Evolutionary conservation across 2,888 invertebrate genomes (phyloP).

Genomic region (Microplitis deprimator): DNA sequence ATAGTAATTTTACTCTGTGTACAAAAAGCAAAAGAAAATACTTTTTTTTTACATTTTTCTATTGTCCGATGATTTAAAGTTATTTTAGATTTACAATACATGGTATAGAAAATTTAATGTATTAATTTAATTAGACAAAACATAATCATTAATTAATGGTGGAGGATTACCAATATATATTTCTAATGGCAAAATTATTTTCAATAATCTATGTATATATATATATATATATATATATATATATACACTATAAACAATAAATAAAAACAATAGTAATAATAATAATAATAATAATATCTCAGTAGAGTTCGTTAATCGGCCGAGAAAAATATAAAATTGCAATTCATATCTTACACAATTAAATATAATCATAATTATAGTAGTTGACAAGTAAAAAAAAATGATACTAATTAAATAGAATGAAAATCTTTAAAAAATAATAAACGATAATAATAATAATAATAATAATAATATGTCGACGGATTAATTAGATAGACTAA

Average conservation of each 20-base stretch:
- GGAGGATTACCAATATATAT: constrained; percentile 17
- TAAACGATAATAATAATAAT: neutral
- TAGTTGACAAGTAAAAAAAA: neutral
- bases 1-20: neutral
- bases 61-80: constrained; percentile 18
- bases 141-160: constrained; percentile 4
- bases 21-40: neutral
- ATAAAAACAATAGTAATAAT: too few relatives aligned
- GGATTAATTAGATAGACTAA: constrained; percentile 31
- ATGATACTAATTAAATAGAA: too few relatives aligned
- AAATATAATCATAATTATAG: constrained; percentile 15
- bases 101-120: neutral
- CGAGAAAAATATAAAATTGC: constrained; percentile 53
- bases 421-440: too few relatives aligned
- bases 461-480: constrained; percentile 36
- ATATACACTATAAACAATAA: too few relatives aligned
- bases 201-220: neutral
- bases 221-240: too few relatives aligned
- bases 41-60: constrained; percentile 5
- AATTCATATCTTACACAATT: constrained; percentile 47
- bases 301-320: constrained; percentile 66
- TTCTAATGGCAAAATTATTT: constrained; percentile 10
- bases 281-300: too few relatives aligned
- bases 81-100: neutral
- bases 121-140: neutral